Evolutionary conservation across 2,113 vertebrate genomes (phyloP).

Genomic region (Rhinopithecus roxellana): DNA sequence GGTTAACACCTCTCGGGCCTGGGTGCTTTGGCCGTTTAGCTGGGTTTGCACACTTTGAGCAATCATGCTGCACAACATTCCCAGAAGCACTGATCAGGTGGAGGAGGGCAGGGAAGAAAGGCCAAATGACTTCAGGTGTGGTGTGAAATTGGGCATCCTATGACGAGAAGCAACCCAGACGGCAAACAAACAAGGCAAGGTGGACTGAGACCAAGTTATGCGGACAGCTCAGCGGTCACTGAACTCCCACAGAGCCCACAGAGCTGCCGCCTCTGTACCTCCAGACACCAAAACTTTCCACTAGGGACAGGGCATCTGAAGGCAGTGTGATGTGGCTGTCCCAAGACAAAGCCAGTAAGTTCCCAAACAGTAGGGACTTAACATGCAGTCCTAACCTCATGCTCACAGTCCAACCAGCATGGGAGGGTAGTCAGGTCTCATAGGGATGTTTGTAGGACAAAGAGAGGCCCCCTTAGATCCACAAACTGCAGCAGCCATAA

Average conservation of each 20-base stretch:
- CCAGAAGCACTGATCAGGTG: conserved; percentile 54
- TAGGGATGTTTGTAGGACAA: background rate
- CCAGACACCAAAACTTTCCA: conserved; percentile 66
- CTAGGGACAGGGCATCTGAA: background rate
- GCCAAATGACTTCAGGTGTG: background rate
- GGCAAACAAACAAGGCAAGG: conserved; percentile 62
- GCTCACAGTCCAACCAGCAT: background rate
- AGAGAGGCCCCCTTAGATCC: background rate
- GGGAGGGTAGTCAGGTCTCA: background rate
- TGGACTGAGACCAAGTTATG: conserved; percentile 37
- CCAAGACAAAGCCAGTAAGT: conserved; percentile 20
- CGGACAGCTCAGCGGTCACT: background rate
- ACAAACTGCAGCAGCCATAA: background rate
- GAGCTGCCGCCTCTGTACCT: background rate
- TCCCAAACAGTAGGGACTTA: background rate
- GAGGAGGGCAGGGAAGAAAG: conserved; percentile 52
- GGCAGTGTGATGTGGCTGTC: background rate
- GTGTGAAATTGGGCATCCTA: background rate
- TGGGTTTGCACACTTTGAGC: conserved; percentile 43
- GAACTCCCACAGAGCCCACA: background rate
- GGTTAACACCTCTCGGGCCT: conserved; percentile 32
- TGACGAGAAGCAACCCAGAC: conserved; percentile 5
- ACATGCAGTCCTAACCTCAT: background rate
- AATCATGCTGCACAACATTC: background rate
- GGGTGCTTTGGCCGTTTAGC: background rate